Percentiles rank a stretch among this genome's conserved stretches.
Conservation (phyloP, 1,140 invertebrate species). For the Drosophila chauvacae region DNA sequence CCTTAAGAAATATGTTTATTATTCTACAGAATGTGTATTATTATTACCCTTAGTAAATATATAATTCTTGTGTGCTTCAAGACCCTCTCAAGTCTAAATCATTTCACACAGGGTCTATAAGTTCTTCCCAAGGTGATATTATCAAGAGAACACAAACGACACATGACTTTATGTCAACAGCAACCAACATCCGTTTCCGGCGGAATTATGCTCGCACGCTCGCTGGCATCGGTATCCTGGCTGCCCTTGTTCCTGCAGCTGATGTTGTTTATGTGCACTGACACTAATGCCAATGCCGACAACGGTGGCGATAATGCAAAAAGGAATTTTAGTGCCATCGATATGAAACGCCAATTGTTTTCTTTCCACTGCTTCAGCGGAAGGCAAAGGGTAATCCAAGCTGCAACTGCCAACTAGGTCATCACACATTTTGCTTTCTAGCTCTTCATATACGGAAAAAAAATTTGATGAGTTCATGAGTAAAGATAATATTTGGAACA, state of each 20-base stretch:
- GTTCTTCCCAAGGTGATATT: background rate
- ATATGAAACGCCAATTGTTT: constrained; percentile 20
- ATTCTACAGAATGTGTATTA: background rate
- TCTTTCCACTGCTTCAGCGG: constrained; percentile 10
- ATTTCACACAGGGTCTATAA: background rate
- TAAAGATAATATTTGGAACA: background rate
- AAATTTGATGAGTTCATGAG: too few relatives aligned
- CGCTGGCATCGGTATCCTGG: constrained; percentile 43
- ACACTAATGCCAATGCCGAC: constrained; percentile 60
- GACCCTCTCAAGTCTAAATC: background rate
- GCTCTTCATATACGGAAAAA: background rate
- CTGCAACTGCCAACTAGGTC: constrained; percentile 14
- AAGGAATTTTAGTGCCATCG: constrained; percentile 52
- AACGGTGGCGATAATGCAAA: constrained; percentile 31
- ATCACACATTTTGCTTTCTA: background rate
- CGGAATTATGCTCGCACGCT: constrained; percentile 69
- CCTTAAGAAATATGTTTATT: background rate
- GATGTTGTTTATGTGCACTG: constrained; percentile 66
- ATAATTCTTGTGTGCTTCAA: background rate
- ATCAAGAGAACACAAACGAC: constrained; percentile 16
- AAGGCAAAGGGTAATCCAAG: constrained; percentile 9
- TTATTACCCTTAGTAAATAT: too few relatives aligned
- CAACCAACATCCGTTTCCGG: constrained; percentile 68
- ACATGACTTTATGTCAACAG: constrained; percentile 43
- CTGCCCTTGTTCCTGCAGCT: constrained; percentile 13